Evolutionary conservation across 2,888 invertebrate species (phyloP).

Genomic region (Noctua pronuba): DNA sequence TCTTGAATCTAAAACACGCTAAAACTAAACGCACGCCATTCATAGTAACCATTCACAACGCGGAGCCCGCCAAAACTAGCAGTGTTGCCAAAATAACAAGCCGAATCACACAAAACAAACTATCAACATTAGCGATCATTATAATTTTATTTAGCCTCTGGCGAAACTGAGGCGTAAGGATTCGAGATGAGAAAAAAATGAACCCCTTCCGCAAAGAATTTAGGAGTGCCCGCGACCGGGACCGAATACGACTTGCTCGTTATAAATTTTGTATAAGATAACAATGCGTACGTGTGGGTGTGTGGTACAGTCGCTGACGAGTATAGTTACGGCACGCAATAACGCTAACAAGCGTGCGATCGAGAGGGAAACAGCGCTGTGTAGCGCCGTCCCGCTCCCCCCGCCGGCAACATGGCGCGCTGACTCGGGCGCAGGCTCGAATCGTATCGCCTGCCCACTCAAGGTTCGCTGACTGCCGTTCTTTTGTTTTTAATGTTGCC

Average conservation of each 20-base stretch:
- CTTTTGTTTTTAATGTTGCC: slow-evolving; percentile 91
- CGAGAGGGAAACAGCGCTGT: slow-evolving; percentile 73
- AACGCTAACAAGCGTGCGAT: slow-evolving; percentile 90
- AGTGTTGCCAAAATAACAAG: slow-evolving; percentile 83
- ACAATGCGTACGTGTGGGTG: slow-evolving; percentile 89
- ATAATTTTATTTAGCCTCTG: slow-evolving; percentile 83
- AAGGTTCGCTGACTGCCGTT: slow-evolving; percentile 91
- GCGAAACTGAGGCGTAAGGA: slow-evolving; percentile 78
- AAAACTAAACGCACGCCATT: slow-evolving; percentile 72
- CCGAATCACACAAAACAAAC: slow-evolving; percentile 80
- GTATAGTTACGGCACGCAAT: slow-evolving; percentile 90
- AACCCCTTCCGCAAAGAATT: slow-evolving; percentile 89
- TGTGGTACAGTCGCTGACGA: slow-evolving; percentile 89
- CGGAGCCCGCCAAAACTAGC: slow-evolving; percentile 76
- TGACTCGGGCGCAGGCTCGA: slow-evolving; percentile 92
- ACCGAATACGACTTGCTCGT: slow-evolving; percentile 89
- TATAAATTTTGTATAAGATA: slow-evolving; percentile 90
- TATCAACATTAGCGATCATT: slow-evolving; percentile 76
- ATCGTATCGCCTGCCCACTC: slow-evolving; percentile 92
- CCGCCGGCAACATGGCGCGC: slow-evolving; percentile 89
- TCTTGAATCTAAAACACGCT: slow-evolving; percentile 66
- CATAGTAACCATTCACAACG: slow-evolving; percentile 76
- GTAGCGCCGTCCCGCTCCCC: slow-evolving; percentile 79
- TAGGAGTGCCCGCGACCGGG: slow-evolving; percentile 87
- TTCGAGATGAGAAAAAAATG: slow-evolving; percentile 78